Evolutionary conservation across 1,140 invertebrate genomes (phyloP).

Genomic region (Gonioctena quinquepunctata): DNA sequence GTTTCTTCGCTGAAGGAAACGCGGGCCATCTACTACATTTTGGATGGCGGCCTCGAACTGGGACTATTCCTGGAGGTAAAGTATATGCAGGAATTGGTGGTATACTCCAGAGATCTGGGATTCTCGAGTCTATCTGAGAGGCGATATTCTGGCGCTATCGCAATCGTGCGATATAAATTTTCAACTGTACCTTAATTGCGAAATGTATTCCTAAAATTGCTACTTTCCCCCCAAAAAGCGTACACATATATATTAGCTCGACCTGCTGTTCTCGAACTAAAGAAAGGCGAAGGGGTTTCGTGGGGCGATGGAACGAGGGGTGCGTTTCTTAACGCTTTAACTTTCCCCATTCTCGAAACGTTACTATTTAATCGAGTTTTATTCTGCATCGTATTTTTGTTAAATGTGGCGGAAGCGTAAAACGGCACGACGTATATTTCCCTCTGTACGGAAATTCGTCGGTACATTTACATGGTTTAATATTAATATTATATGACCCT

Average conservation of each 20-base stretch:
- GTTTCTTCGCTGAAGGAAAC: neutral
- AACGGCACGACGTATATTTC: conserved; percentile 6
- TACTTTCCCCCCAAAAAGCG: conserved; percentile 14
- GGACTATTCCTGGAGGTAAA: conserved; percentile 17
- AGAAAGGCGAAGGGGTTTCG: neutral
- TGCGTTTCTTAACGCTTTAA: conserved; percentile 10
- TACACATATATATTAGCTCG: conserved; percentile 5
- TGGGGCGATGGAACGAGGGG: neutral
- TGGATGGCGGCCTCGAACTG: neutral
- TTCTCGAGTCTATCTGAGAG: neutral
- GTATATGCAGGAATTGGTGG: conserved; percentile 8
- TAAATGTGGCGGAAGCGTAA: conserved; percentile 10
- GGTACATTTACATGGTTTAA: conserved; percentile 1
- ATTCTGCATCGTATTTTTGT: conserved; percentile 21
- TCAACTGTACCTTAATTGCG: conserved; percentile 38
- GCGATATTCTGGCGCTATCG: neutral
- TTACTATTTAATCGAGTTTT: conserved; percentile 23
- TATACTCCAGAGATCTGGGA: neutral
- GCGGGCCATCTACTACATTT: neutral
- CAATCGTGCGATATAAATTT: conserved; percentile 34
- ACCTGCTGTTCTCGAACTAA: neutral
- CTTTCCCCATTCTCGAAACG: conserved; percentile 7
- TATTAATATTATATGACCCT: conserved; percentile 7
- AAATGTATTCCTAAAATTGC: conserved; percentile 32
- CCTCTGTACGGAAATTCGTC: neutral